Evolutionary conservation across 2,888 invertebrate genomes (phyloP).

Genomic region (Sminthurides aquaticus): DNA sequence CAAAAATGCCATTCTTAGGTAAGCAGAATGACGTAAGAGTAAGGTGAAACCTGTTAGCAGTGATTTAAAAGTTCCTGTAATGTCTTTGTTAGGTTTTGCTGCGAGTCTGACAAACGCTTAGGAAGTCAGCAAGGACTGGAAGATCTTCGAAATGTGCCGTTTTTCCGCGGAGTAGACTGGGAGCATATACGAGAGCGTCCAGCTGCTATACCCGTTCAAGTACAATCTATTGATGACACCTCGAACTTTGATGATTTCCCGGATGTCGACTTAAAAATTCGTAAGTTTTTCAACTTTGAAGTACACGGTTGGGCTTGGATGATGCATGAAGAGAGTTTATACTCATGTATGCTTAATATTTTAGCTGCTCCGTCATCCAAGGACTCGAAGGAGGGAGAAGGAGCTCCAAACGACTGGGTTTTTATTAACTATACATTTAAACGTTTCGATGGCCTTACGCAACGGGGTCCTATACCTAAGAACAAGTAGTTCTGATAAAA

Average conservation of each 20-base stretch:
- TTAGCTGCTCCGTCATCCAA: conserved; percentile 79
- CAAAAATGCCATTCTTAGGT: conserved; percentile 74
- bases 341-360: too few relatives aligned
- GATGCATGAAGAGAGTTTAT: conserved; percentile 33
- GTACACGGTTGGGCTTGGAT: not conserved
- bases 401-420: conserved; percentile 96
- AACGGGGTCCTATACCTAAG: conserved; percentile 40
- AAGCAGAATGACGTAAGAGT: too few relatives aligned
- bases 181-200: conserved; percentile 97
- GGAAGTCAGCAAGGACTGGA: conserved; percentile 85
- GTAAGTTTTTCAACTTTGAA: conserved; percentile 59
- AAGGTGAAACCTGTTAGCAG: too few relatives aligned
- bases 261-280: conserved; percentile 95
- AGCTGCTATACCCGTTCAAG: conserved; percentile 94
- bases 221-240: conserved; percentile 97
- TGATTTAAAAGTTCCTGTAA: too few relatives aligned
- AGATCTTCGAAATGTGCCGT: conserved; percentile 81
- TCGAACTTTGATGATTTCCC: conserved; percentile 99
- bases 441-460: conserved; percentile 76
- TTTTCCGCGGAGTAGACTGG: conserved; percentile 97
- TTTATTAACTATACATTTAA: conserved; percentile 99
- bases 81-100: conserved; percentile 72
- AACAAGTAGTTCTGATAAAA: conserved; percentile 24
- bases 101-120: conserved; percentile 86
- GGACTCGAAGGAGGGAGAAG: conserved; percentile 70